phyloP scores from a whole-genome alignment of 23 tunicate genomes.

The Trididemnum nubilum region DNA sequence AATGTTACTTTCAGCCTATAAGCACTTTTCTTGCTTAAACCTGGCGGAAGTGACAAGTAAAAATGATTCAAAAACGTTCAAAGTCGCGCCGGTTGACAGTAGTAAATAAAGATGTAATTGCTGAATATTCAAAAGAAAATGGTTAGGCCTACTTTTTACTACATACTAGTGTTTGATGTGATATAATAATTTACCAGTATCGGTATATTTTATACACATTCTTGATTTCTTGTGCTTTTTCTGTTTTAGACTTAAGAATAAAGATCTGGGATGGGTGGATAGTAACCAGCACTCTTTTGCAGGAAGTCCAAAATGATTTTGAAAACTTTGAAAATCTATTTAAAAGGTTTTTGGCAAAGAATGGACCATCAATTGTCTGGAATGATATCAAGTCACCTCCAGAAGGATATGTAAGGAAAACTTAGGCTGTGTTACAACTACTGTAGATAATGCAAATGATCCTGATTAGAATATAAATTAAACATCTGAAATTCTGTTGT shows the following conservation, averaged over 20 bases:
- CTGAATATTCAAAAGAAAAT: too few species aligned
- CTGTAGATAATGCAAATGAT: background rate
- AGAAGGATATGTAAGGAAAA: slow-evolving; percentile 65
- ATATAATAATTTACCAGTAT: background rate
- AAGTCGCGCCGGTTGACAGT: too few species aligned
- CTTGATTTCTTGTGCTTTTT: background rate
- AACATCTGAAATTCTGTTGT: too few species aligned
- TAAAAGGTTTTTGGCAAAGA: slow-evolving; percentile 57
- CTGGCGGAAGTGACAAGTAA: too few species aligned
- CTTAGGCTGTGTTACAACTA: background rate
- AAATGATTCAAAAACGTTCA: too few species aligned
- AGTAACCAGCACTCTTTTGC: too few species aligned
- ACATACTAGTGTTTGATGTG: background rate
- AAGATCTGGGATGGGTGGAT: too few species aligned
- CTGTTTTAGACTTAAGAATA: background rate
- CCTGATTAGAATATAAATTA: too few species aligned
- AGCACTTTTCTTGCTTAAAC: too few species aligned
- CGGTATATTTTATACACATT: background rate
- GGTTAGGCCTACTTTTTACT: too few species aligned
- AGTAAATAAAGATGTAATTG: too few species aligned
- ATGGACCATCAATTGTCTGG: slow-evolving; percentile 96
- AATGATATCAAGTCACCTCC: slow-evolving; percentile 86
- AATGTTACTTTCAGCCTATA: too few species aligned
- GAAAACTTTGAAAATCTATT: slow-evolving; percentile 83
- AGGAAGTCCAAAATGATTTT: slow-evolving; percentile 52